Percentiles rank a stretch among this genome's conserved stretches.
These are phyloP conservation scores for Podilymbus podiceps DNA, from an alignment of 2,113 vertebrate species.

Conservation along the genomic window DNA sequence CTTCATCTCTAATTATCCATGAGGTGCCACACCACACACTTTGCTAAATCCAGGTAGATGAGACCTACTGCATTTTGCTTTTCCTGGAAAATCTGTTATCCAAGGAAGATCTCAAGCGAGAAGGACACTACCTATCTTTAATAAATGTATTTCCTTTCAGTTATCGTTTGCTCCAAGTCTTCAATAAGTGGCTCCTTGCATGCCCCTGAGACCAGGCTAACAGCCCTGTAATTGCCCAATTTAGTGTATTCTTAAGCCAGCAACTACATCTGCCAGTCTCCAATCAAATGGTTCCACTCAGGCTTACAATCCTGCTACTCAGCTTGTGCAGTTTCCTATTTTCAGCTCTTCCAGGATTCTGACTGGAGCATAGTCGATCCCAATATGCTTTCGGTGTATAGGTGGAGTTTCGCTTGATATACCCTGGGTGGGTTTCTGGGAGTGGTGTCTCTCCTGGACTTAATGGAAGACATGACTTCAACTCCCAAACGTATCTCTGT, in stretches of 20 bases:
- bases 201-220: neutral
- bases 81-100: neutral
- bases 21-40: neutral
- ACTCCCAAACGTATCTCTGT: neutral
- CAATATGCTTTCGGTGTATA: neutral
- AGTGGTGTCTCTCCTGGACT: neutral
- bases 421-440: neutral
- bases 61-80: neutral
- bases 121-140: neutral
- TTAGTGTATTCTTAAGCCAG: neutral
- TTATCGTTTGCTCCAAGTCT: neutral
- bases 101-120: neutral
- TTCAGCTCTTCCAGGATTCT: neutral
- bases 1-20: neutral
- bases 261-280: neutral
- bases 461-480: neutral
- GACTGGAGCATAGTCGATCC: fast-evolving
- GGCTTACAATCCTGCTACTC: neutral
- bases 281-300: neutral
- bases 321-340: neutral
- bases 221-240: neutral
- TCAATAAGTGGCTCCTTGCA: neutral
- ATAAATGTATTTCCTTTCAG: neutral
- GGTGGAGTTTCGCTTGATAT: neutral
- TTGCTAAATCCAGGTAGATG: neutral